Evolutionary conservation across 1,140 invertebrate genomes (phyloP), one percentile per base, ranked within the genome.

Genomic region (Platyscapa corneri): DNA sequence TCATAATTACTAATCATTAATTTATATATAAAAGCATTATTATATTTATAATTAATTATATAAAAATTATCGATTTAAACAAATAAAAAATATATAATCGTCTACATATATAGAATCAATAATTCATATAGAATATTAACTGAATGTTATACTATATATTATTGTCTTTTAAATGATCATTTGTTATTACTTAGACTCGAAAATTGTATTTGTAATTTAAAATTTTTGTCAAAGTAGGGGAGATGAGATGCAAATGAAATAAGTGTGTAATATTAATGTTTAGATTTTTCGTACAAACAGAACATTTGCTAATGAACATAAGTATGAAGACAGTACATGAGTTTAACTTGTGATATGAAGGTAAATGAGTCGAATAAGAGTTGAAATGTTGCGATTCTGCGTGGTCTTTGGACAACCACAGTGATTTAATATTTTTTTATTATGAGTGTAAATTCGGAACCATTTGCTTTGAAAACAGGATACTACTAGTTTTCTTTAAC

Each of bases 391-490:
- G 56, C 2, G 23, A 3, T 3, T 60, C n/a, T 16, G 27, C 39
- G 16, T 0, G 0, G 46, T 32, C 67, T 0, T 23, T 53, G 46
- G 89, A 89, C 87, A 87, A 88, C 87, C 86, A 89, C 88, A 89
- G 89, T 91, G 90, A 91, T 93, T 93, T 92, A 92, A 92, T 91
- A 92, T 90, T 93, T 92, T 91, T 90, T 90, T 91, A 90, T 92
- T 93, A 91, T 91, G 90, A 5, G 10, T 60, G 23, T 91, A 92
- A 92, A 90, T 91, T 90, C 86, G 78, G 76, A n/a, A n/a, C 87
- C 89, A 90, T 93, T 91, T 92, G 88, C 89, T 92, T 90, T 92
- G 91, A 92, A 92, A 93, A 92, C 91, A 92, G 49, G 49, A 14
- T 53, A 27, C 88, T 87, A 87, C 74, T 81, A 88, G 80, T 88